phyloP scores from a whole-genome alignment of 2,888 invertebrate genomes.

The Zaprionus obscuricornis region DNA sequence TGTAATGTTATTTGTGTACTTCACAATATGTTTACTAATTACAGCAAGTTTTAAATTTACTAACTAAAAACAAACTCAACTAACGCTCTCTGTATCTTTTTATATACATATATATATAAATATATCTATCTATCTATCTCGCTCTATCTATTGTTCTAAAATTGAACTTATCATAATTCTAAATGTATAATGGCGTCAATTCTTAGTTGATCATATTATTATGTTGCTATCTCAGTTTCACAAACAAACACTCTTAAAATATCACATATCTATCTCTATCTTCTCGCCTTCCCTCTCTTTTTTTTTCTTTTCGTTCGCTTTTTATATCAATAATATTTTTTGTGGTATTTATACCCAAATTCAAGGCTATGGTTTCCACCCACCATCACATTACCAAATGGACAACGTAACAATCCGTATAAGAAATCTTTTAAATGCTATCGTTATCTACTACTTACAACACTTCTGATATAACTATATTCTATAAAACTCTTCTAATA shows the following conservation, averaged over 20 bases:
- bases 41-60: conserved; percentile 64
- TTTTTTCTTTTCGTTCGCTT: conserved; percentile 63
- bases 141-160: conserved; percentile 54
- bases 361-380: conserved; percentile 26
- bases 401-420: conserved; percentile 41
- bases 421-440: conserved; percentile 80
- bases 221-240: conserved; percentile 62
- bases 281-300: conserved; percentile 39
- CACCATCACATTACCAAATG: conserved; percentile 23
- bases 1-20: conserved; percentile 80
- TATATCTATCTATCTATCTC: conserved; percentile 19
- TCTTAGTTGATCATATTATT: conserved; percentile 75
- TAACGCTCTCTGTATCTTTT: conserved; percentile 46
- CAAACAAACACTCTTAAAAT: conserved; percentile 26
- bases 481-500: no score
- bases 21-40: conserved; percentile 79
- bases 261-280: conserved; percentile 24
- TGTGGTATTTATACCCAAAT: conserved; percentile 39
- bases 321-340: conserved; percentile 28
- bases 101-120: no score
- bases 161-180: conserved; percentile 54
- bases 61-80: conserved; percentile 72
- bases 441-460: conserved; percentile 78
- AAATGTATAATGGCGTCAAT: conserved; percentile 63
- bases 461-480: conserved; percentile 58